Conservation (phyloP, 53 echinoderm and acorn worm species). For the Antedon mediterranea region DNA sequence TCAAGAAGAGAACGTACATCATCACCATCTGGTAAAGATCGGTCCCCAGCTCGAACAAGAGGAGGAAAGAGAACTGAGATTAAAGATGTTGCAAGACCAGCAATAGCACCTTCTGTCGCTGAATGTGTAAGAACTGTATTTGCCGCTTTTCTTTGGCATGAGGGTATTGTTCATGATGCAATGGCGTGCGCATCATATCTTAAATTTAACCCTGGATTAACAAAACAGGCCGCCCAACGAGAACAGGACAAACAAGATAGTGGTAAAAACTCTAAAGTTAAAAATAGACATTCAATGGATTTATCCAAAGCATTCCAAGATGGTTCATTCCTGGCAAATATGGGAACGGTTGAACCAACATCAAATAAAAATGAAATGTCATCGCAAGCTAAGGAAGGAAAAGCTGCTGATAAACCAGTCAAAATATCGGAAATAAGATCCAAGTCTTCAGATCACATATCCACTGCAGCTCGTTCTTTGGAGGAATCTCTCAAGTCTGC, state of each 20-base stretch:
- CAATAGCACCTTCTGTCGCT: slow-evolving; percentile 77
- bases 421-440: slow-evolving; percentile 1
- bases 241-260: slow-evolving; percentile 24
- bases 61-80: slow-evolving; percentile 42
- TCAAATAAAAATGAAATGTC: slow-evolving; percentile 50
- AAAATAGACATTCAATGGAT: slow-evolving; percentile 95
- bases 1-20: slow-evolving; percentile 68
- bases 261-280: slow-evolving; percentile 54
- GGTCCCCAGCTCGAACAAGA: slow-evolving; percentile 55
- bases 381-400: not conserved
- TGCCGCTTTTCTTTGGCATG: slow-evolving; percentile 91
- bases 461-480: slow-evolving; percentile 1
- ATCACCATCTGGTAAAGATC: slow-evolving; percentile 73
- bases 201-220: slow-evolving; percentile 67
- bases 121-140: slow-evolving; percentile 78
- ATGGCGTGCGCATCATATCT: slow-evolving; percentile 94
- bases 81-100: slow-evolving; percentile 59
- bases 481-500: slow-evolving; percentile 2
- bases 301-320: slow-evolving; percentile 60
- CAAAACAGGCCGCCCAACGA: slow-evolving; percentile 39
- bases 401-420: not conserved
- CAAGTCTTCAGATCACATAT: slow-evolving; percentile 18
- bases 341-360: slow-evolving; percentile 31
- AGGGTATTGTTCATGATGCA: slow-evolving; percentile 74
- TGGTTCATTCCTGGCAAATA: slow-evolving; percentile 23